phyloP scores from a whole-genome alignment of 2,888 invertebrate species.

The Scaptomyza flava region DNA sequence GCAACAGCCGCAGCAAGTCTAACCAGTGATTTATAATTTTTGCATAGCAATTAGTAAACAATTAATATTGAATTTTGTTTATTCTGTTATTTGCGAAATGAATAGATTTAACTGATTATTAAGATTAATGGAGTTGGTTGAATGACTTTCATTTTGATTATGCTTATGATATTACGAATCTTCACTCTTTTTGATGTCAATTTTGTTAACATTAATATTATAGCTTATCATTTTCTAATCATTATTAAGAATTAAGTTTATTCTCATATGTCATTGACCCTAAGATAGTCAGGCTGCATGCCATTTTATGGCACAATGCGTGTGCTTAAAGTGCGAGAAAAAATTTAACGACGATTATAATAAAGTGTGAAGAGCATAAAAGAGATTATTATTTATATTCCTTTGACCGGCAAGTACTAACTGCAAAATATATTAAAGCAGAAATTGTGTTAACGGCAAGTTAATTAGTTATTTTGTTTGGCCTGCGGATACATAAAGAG shows the following conservation, averaged over 20 bases:
- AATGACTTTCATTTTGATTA: not conserved
- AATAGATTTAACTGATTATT: conserved; percentile 8
- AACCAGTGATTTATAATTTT: conserved; percentile 29
- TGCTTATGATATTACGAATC: not conserved
- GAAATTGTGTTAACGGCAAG: conserved; percentile 65
- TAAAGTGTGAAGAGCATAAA: not conserved
- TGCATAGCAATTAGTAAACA: conserved; percentile 24
- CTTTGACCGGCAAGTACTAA: conserved; percentile 34
- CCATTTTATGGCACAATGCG: conserved; percentile 22
- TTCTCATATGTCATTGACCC: conserved; percentile 15
- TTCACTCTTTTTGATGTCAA: not conserved
- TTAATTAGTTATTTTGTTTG: conserved; percentile 69
- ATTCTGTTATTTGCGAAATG: not conserved
- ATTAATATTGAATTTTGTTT: not conserved
- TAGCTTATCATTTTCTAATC: not conserved
- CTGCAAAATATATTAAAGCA: conserved; percentile 57
- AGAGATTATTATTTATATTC: conserved; percentile 47
- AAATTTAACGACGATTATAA: not conserved
- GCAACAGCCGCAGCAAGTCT: not conserved
- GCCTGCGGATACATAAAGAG: conserved; percentile 27
- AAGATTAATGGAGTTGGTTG: not conserved
- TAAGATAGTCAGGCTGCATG: conserved; percentile 8
- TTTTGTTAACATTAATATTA: too few species aligned
- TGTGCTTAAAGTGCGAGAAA: conserved; percentile 28
- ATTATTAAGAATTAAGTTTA: conserved; percentile 24